These are phyloP conservation scores for Uromys caudimaculatus DNA, from an alignment of 2,797 vertebrate species.

Conservation along the genomic window DNA sequence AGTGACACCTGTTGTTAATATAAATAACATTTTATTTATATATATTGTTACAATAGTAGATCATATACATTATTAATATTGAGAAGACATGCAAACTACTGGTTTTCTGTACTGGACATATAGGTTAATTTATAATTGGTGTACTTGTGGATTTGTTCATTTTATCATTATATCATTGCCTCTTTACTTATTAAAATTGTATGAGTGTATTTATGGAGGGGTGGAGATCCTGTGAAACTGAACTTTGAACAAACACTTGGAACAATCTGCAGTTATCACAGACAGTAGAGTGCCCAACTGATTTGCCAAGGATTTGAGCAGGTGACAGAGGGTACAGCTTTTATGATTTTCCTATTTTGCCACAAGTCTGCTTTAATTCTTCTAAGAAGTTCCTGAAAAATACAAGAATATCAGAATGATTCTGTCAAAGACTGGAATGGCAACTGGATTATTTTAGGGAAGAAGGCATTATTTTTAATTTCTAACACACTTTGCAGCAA, in stretches of 20 bases:
- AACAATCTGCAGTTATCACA: neutral
- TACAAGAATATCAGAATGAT: neutral
- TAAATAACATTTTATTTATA: neutral
- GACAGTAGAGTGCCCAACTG: neutral
- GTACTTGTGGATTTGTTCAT: slow-evolving; percentile 18
- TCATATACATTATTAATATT: neutral
- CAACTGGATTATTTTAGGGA: neutral
- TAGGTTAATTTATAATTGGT: neutral
- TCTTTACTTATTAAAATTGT: slow-evolving; percentile 20
- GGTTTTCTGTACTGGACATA: neutral
- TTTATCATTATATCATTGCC: neutral
- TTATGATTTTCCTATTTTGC: neutral
- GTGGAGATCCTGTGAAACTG: neutral
- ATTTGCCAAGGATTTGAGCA: neutral
- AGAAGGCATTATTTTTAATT: neutral
- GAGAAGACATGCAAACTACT: neutral
- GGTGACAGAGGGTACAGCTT: neutral
- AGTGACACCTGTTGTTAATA: neutral
- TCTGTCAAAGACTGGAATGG: neutral
- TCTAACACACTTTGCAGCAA: neutral
- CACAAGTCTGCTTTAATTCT: neutral
- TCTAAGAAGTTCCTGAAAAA: neutral
- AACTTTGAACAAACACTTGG: neutral
- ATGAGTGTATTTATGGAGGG: slow-evolving; percentile 32
- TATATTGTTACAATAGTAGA: neutral